Conservation (phyloP, 92 coral and sea anemone genomes). For the Virgularia gustaviana region DNA sequence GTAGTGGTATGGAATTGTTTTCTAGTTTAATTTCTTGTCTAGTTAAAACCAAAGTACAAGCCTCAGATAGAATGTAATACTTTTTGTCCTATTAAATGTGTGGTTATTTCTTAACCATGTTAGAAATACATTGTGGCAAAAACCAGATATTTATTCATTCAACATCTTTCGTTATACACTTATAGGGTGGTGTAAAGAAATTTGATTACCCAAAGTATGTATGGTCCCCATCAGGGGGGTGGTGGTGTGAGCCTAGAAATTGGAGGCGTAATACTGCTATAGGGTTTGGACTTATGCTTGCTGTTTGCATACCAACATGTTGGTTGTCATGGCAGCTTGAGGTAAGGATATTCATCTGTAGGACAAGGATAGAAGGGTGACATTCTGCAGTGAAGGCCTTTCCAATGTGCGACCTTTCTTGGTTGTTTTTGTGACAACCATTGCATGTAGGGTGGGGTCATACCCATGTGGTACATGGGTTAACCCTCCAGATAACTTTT, state of each 20-base stretch:
- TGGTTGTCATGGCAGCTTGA: constrained; percentile 79
- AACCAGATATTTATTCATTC: background rate
- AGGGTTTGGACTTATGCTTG: constrained; percentile 70
- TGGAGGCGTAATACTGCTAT: constrained; percentile 93
- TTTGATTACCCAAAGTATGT: constrained; percentile 97
- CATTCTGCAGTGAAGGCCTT: no score
- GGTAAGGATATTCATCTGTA: no score
- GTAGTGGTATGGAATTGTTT: no score
- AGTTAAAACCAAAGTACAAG: no score
- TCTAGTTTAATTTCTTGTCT: no score
- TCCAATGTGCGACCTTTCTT: no score
- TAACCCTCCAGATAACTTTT: background rate
- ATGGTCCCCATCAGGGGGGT: constrained; percentile 99
- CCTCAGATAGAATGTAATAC: no score
- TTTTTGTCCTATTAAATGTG: no score
- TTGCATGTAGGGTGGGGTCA: background rate
- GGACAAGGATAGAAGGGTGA: no score
- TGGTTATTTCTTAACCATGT: no score
- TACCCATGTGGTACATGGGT: background rate
- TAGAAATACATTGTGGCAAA: no score
- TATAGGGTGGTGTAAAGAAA: constrained; percentile 89
- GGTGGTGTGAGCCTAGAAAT: constrained; percentile 99
- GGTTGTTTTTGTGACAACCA: no score
- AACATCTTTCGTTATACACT: background rate
- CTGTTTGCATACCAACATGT: constrained; percentile 70